These are phyloP conservation scores for Aleiodes sp. DNA, from an alignment of 1,140 invertebrate species.

Conservation along the genomic window DNA sequence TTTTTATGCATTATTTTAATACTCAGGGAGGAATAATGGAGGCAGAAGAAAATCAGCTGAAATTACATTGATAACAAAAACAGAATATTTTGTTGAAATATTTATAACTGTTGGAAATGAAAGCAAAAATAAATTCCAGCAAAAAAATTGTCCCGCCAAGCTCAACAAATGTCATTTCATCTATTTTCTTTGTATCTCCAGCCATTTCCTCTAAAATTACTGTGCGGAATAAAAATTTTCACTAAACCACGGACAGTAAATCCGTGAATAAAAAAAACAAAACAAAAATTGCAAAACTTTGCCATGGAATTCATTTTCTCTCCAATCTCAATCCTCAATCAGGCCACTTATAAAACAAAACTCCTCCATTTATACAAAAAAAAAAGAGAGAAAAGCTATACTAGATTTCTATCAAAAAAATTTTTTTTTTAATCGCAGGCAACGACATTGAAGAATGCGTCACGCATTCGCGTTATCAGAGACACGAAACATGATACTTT, in stretches of 20 bases:
- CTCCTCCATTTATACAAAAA: not conserved
- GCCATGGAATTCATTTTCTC: not conserved
- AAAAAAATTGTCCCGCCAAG: not conserved
- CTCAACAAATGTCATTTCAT: not conserved
- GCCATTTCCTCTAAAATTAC: not conserved
- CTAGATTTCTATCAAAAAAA: too few species aligned
- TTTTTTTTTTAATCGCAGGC: too few species aligned
- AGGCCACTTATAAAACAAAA: not conserved
- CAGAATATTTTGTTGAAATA: too few species aligned
- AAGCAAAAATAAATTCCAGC: not conserved
- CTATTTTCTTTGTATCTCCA: not conserved
- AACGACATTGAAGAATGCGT: not conserved
- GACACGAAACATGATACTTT: not conserved
- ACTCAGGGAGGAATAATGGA: too few species aligned
- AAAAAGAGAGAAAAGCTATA: not conserved
- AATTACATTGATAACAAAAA: too few species aligned
- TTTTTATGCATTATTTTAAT: too few species aligned
- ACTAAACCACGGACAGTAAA: not conserved
- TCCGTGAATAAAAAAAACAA: not conserved
- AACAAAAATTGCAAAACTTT: not conserved
- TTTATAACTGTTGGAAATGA: not conserved
- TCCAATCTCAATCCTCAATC: not conserved
- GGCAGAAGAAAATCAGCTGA: too few species aligned
- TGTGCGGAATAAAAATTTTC: not conserved
- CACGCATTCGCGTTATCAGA: constrained; percentile 2